Evolutionary conservation across 2,888 invertebrate genomes (phyloP), one percentile per base, ranked within the genome.

Genomic region (Prostheceraeus crozeri): DNA sequence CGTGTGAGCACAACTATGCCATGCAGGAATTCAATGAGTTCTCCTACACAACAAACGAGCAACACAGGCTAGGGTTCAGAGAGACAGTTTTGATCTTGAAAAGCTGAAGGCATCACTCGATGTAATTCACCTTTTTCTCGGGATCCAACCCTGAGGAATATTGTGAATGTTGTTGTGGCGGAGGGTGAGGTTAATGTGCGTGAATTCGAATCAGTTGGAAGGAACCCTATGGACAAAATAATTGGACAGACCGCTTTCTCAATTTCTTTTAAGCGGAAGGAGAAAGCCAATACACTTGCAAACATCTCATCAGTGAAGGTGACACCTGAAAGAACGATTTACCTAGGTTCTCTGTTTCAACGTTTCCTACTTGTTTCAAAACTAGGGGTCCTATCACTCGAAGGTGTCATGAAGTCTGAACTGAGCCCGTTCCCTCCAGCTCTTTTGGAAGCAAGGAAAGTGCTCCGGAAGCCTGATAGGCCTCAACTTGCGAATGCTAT

Each of bases 11-110:
- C 40, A 64, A 62, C 36, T 14, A 25, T 27, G 56, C 61, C 11
- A 60, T 64, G 64, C 62, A 64, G 30, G 53, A 40, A 4, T 62
- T 65, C 45, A 48, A n/a, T 48, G 36, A 61, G 10, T 21, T 19
- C 27, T 3, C 33, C 14, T 58, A 40, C 36, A 33, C 61, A 23
- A 59, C 62, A 46, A 65, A 55, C 46, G 59, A 64, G 28, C 62
- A 64, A 28, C 64, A 64, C 56, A 65, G 54, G 25, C n/a, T n/a
- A n/a, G n/a, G n/a, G n/a, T n/a, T n/a, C n/a, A n/a, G n/a, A n/a
- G n/a, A n/a, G n/a, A n/a, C n/a, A n/a, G n/a, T n/a, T n/a, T n/a
- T n/a, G n/a, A n/a, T n/a, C n/a, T n/a, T n/a, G n/a, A n/a, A n/a
- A n/a, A n/a, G n/a, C n/a, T n/a, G n/a, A n/a, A n/a, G n/a, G n/a